Conservation (phyloP, 2,888 invertebrate species). For the Lasiommata megera region DNA sequence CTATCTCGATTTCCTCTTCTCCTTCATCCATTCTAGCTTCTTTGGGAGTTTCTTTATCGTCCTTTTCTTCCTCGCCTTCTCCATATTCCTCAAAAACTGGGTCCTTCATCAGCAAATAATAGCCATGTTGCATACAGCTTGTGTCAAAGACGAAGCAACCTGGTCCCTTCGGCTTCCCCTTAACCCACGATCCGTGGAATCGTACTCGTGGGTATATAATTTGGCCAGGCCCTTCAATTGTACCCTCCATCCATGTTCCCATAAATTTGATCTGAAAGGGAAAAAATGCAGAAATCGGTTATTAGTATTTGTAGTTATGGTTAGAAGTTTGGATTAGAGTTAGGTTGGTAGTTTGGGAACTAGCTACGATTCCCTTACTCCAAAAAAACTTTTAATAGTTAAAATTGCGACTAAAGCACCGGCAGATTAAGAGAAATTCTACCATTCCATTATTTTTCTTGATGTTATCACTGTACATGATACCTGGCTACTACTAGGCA, state of each 20-base stretch:
- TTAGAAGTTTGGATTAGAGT: no score
- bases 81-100: slow-evolving; percentile 64
- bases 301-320: no score
- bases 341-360: no score
- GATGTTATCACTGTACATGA: no score
- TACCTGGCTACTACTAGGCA: no score
- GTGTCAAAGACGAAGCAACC: slow-evolving; percentile 89
- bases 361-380: no score
- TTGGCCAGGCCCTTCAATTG: slow-evolving; percentile 88
- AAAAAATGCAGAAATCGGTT: background rate
- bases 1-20: slow-evolving; percentile 58
- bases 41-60: slow-evolving; percentile 46
- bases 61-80: slow-evolving; percentile 72
- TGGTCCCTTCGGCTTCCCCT: slow-evolving; percentile 85
- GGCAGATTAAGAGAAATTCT: no score
- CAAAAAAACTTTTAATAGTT: no score
- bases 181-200: slow-evolving; percentile 87
- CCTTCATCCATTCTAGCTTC: slow-evolving; percentile 69
- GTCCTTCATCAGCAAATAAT: slow-evolving; percentile 82
- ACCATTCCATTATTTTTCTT: no score
- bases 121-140: slow-evolving; percentile 89
- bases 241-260: slow-evolving; percentile 89
- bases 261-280: slow-evolving; percentile 75
- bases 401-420: no score
- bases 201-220: slow-evolving; percentile 84